Conservation (phyloP, 2,888 invertebrate genomes). For the Ischnus inquisitorius region DNA sequence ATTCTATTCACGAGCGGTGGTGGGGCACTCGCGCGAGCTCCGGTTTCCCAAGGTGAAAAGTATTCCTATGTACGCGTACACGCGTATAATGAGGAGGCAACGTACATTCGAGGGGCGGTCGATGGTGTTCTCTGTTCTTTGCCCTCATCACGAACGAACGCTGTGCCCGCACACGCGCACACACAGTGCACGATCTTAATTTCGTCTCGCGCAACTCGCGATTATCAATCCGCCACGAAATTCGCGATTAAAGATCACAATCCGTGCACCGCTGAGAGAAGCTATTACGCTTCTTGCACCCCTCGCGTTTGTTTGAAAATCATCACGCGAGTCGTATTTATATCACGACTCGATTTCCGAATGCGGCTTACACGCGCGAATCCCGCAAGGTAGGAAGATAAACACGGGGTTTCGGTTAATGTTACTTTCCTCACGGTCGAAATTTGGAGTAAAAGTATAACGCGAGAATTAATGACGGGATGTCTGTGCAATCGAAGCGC, state of each 20-base stretch:
- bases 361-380: neutral
- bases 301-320: slow-evolving; percentile 35
- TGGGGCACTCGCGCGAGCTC: slow-evolving; percentile 66
- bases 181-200: slow-evolving; percentile 40
- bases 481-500: slow-evolving; percentile 17
- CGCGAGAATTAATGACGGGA: slow-evolving; percentile 45
- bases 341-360: slow-evolving; percentile 2
- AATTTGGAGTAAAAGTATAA: slow-evolving; percentile 29
- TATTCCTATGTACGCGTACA: slow-evolving; percentile 39
- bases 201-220: slow-evolving; percentile 46
- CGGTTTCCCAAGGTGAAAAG: slow-evolving; percentile 73
- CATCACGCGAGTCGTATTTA: slow-evolving; percentile 32
- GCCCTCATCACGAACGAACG: slow-evolving; percentile 14
- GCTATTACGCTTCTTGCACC: slow-evolving; percentile 12
- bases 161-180: neutral
- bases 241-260: slow-evolving; percentile 41
- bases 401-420: slow-evolving; percentile 41
- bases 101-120: slow-evolving; percentile 16
- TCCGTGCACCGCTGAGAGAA: neutral
- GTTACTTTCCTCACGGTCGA: slow-evolving; percentile 39
- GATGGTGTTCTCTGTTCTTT: neutral
- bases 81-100: slow-evolving; percentile 30
- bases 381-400: neutral
- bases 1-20: slow-evolving; percentile 42
- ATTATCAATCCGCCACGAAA: slow-evolving; percentile 62